Conservation (phyloP, 2,113 vertebrate species). For the Synchiropus splendidus region DNA sequence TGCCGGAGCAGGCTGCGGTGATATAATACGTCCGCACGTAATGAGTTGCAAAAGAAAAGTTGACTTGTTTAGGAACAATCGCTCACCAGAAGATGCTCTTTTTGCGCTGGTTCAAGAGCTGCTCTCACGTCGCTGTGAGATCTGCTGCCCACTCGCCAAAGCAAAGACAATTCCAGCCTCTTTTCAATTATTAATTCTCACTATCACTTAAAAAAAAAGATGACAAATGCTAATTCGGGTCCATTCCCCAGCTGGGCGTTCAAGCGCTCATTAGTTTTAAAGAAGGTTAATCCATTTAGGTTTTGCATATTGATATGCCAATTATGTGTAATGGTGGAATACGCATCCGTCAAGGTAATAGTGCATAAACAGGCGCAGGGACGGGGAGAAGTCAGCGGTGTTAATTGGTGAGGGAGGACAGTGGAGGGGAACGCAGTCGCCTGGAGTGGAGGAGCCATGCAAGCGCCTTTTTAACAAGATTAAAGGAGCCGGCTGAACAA, state of each 20-base stretch:
- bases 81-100: too few species aligned
- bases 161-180: constrained; percentile 33
- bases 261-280: constrained; percentile 95
- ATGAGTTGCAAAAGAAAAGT: too few species aligned
- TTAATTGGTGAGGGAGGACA: constrained; percentile 92
- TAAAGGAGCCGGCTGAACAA: too few species aligned
- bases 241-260: constrained; percentile 92
- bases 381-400: constrained; percentile 84
- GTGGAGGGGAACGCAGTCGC: constrained; percentile 81
- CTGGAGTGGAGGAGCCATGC: constrained; percentile 55
- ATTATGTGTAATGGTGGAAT: constrained; percentile 95
- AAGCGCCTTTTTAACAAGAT: too few species aligned
- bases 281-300: constrained; percentile 99
- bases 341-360: constrained; percentile 99
- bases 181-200: constrained; percentile 51
- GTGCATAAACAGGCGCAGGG: constrained; percentile 93
- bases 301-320: constrained; percentile 99
- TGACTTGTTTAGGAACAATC: too few species aligned
- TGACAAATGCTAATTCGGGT: constrained; percentile 94
- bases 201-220: constrained; percentile 68
- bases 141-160: constrained; percentile 9
- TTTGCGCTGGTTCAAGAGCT: too few species aligned
- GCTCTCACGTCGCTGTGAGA: too few species aligned
- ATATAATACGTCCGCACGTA: too few species aligned
- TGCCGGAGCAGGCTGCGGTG: too few species aligned